These are phyloP conservation scores for Eurytoma californica DNA, from an alignment of 2,888 invertebrate species.

Conservation along the genomic window DNA sequence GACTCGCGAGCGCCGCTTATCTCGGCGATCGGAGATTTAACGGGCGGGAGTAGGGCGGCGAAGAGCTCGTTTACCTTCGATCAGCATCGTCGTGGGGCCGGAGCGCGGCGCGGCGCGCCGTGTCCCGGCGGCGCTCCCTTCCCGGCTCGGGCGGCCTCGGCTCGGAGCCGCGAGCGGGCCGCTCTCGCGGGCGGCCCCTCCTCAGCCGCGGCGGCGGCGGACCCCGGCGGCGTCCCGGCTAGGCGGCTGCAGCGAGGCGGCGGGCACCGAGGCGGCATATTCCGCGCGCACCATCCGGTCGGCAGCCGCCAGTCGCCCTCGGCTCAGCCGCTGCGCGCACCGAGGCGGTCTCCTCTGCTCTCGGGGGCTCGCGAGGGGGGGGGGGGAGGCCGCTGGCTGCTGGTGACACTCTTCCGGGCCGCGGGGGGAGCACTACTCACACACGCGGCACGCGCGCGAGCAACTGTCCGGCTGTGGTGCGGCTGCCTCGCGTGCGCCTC, in stretches of 20 bases:
- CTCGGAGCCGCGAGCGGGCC: slow-evolving; percentile 3
- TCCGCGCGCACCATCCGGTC: slow-evolving; percentile 13
- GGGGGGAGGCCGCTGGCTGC: neutral
- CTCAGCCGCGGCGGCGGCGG: neutral
- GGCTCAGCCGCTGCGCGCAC: neutral
- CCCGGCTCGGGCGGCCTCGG: neutral
- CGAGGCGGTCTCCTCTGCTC: neutral
- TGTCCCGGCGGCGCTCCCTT: slow-evolving; percentile 21
- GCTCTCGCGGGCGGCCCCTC: neutral
- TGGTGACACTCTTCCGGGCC: neutral
- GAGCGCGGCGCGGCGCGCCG: slow-evolving; percentile 31
- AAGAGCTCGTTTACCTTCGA: slow-evolving; percentile 40
- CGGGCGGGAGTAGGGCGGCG: neutral
- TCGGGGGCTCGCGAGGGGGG: no score
- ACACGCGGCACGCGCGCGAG: no score
- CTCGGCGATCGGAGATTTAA: neutral
- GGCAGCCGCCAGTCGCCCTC: neutral
- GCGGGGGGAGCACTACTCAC: no score
- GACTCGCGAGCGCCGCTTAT: neutral
- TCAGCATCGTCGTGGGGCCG: slow-evolving; percentile 52
- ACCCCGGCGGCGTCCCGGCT: slow-evolving; percentile 3
- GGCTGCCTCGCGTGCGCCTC: neutral
- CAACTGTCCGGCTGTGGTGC: no score
- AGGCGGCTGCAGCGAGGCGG: neutral
- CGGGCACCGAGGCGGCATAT: slow-evolving; percentile 12